Conservation (phyloP, 2,797 vertebrate genomes). For the Hoplostethus atlanticus region DNA sequence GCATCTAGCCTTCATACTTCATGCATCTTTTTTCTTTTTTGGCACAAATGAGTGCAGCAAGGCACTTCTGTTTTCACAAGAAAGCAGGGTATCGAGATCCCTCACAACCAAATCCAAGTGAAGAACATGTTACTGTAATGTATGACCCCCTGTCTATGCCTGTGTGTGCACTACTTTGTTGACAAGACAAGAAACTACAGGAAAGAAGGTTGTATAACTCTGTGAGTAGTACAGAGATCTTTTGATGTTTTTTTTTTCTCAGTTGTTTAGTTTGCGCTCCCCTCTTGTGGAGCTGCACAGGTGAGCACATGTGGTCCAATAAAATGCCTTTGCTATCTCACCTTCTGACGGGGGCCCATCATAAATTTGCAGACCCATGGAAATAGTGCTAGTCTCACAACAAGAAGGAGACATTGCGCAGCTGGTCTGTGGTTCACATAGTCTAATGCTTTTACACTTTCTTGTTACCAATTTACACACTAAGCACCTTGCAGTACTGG, state of each 20-base stretch:
- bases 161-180: neutral
- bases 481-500: neutral
- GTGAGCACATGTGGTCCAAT: neutral
- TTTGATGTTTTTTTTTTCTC: constrained; percentile 7
- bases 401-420: too few species aligned
- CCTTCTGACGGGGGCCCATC: constrained; percentile 17
- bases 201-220: neutral
- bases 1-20: neutral
- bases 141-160: neutral
- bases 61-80: neutral
- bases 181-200: neutral
- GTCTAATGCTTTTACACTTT: neutral
- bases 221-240: neutral
- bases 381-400: neutral
- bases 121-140: neutral
- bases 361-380: constrained; percentile 8
- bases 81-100: constrained; percentile 3
- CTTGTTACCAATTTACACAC: neutral
- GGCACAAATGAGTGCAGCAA: neutral
- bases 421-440: neutral
- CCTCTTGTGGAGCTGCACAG: neutral
- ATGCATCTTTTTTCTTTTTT: neutral
- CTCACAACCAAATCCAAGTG: neutral
- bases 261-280: neutral
- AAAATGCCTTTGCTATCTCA: constrained; percentile 14